A percentile compares a stretch with the other conserved stretches of the same genome.
phyloP scores from a whole-genome alignment of 2,113 vertebrate genomes.

The Climacteris rufus region DNA sequence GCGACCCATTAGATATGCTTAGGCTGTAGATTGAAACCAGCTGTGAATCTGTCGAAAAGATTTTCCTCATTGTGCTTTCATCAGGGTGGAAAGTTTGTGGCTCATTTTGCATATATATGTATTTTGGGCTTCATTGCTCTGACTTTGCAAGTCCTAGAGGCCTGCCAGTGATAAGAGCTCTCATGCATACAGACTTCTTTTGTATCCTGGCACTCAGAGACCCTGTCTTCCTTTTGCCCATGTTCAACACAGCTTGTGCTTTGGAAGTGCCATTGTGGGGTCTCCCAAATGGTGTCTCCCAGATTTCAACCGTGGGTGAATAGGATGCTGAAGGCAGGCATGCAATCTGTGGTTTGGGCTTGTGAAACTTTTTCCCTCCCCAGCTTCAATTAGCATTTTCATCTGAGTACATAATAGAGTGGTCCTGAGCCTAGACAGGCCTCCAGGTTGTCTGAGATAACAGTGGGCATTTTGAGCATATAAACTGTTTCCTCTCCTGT shows the following conservation, averaged over 20 bases:
- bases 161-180: slow-evolving; percentile 2
- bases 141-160: not conserved
- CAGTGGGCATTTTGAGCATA: not conserved
- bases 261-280: not conserved
- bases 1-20: slow-evolving; percentile 33
- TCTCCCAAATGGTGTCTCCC: not conserved
- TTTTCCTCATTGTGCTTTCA: slow-evolving; percentile 52
- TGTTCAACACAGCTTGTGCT: not conserved
- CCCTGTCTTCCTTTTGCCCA: not conserved
- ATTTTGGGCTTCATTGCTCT: not conserved
- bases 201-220: not conserved
- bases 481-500: not conserved
- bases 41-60: slow-evolving; percentile 56
- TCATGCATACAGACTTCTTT: not conserved
- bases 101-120: not conserved
- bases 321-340: not conserved
- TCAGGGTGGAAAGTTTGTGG: slow-evolving; percentile 19
- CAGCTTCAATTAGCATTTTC: not conserved
- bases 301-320: not conserved
- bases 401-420: not conserved
- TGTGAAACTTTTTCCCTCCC: not conserved
- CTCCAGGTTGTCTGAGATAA: not conserved
- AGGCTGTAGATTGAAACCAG: slow-evolving; percentile 42
- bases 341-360: slow-evolving; percentile 46
- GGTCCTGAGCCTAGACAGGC: not conserved